Evolutionary conservation across 2,888 invertebrate genomes (phyloP).

Genomic region (Sycophila texana): DNA sequence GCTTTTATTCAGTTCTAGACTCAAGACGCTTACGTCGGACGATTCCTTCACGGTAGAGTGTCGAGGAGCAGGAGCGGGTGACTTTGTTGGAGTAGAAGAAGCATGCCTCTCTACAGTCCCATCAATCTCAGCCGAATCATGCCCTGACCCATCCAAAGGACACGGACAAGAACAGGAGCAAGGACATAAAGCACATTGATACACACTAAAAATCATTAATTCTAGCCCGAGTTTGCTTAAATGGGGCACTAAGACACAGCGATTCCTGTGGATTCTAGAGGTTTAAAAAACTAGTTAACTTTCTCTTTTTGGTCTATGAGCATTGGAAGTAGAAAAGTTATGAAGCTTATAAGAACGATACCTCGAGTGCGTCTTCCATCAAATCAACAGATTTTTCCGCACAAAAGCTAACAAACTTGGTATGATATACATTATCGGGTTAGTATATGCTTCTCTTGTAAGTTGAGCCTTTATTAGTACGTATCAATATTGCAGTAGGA

Average conservation of each 20-base stretch:
- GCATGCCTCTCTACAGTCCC: slow-evolving; percentile 75
- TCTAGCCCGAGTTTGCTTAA: slow-evolving; percentile 68
- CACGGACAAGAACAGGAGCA: slow-evolving; percentile 75
- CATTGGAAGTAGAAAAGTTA: slow-evolving; percentile 54
- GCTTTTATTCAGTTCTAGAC: slow-evolving; percentile 67
- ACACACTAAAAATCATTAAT: slow-evolving; percentile 72
- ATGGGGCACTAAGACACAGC: slow-evolving; percentile 63
- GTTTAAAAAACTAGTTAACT: slow-evolving; percentile 52
- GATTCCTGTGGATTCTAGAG: slow-evolving; percentile 52
- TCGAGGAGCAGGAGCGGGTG: slow-evolving; percentile 73
- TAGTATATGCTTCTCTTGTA: not conserved
- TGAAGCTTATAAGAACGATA: slow-evolving; percentile 31
- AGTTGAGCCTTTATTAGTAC: slow-evolving; percentile 63
- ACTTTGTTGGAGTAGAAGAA: slow-evolving; percentile 73
- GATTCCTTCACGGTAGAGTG: slow-evolving; percentile 66
- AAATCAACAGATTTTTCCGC: too few species aligned
- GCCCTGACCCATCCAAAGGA: slow-evolving; percentile 76
- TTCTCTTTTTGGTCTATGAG: slow-evolving; percentile 51
- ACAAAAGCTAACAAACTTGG: too few species aligned
- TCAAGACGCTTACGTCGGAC: slow-evolving; percentile 68
- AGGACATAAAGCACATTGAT: slow-evolving; percentile 76
- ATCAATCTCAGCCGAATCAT: slow-evolving; percentile 75
- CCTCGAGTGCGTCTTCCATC: too few species aligned
- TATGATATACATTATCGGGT: too few species aligned
- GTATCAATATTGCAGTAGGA: slow-evolving; percentile 71